Evolutionary conservation across 2,797 vertebrate species (phyloP), one percentile per base, ranked within the genome.

Genomic region (Ctenosaura bakeri): DNA sequence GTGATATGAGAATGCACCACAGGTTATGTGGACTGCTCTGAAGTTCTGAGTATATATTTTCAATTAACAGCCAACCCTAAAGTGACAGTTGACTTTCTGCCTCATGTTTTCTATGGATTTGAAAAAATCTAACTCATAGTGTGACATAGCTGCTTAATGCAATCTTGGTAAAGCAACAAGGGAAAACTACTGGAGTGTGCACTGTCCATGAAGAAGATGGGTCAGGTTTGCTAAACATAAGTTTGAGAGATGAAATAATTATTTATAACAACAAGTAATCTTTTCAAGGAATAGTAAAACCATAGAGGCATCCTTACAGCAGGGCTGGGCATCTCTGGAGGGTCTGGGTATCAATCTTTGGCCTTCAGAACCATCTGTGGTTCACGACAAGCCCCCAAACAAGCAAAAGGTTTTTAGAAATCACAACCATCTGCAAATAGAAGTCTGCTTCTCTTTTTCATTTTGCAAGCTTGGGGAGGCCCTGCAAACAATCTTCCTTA

Each of bases 41-140:
- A 89, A 87, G 8, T 56, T 79, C 52, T 85, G 74, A 32, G 42
- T 76, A 62, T 24, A 42, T 35, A 79, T 42, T 56, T 85, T 90
- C 50, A 50, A 52, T 78, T 20, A 84, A 52, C 6, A 46, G 59
- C 13, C 59, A 54, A 12, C 2, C 35, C 59, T 78, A 85, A 89
- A 89, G 69, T 85, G 46, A 32, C 64, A 64, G 22, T 69, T 69
- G 32, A 32, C 66, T 32, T 32, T 69, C 66, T 69, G 20, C 20
- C 62, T 64, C 6, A 64, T 64, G 50, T 54, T 73, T 32, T 85
- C 54, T 42, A 7, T 42, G 18, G 5, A 9, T 66, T 80, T 80
- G 85, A 83, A 42, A 54, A 69, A 54, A 89, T 64, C 6, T 24
- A 38, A 22, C 32, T 59, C 46, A 66, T 62, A 54, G 52, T 4